A percentile compares a stretch with the other conserved stretches of the same genome.
These are phyloP conservation scores for Theocolax elegans DNA, from an alignment of 1,140 invertebrate genomes.

Conservation along the genomic window DNA sequence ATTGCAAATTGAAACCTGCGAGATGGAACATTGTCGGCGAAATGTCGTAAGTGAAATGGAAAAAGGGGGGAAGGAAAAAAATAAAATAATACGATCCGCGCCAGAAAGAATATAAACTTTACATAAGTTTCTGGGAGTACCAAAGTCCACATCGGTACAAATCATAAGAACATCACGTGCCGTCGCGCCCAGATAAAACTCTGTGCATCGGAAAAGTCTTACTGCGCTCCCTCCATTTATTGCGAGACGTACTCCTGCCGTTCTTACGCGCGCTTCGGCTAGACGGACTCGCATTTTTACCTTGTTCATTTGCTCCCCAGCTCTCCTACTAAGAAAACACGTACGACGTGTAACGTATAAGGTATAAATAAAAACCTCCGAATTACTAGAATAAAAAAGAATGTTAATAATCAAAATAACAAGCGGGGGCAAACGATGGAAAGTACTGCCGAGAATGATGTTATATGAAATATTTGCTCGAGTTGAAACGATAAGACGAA, in stretches of 20 bases:
- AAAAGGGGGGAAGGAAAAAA: background rate
- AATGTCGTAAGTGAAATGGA: background rate
- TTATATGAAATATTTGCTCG: no score
- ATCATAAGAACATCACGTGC: conserved; percentile 30
- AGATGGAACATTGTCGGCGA: background rate
- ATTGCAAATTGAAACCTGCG: background rate
- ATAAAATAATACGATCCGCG: background rate
- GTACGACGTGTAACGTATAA: no score
- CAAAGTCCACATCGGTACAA: background rate
- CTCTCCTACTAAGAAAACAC: no score
- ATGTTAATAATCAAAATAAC: no score
- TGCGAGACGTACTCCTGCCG: background rate
- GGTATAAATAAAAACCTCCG: no score
- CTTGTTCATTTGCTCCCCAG: no score
- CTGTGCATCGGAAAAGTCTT: background rate
- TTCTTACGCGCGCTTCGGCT: no score
- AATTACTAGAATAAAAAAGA: no score
- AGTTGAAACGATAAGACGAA: no score
- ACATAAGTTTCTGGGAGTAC: background rate
- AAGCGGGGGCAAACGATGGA: no score
- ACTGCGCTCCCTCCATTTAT: background rate
- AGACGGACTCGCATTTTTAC: no score
- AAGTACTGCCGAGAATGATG: no score
- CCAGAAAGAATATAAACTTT: background rate
- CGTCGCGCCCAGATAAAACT: conserved; percentile 30